Evolutionary conservation across 2,113 vertebrate species (phyloP), one percentile per base, ranked within the genome.

Genomic region (Sander lucioperca): DNA sequence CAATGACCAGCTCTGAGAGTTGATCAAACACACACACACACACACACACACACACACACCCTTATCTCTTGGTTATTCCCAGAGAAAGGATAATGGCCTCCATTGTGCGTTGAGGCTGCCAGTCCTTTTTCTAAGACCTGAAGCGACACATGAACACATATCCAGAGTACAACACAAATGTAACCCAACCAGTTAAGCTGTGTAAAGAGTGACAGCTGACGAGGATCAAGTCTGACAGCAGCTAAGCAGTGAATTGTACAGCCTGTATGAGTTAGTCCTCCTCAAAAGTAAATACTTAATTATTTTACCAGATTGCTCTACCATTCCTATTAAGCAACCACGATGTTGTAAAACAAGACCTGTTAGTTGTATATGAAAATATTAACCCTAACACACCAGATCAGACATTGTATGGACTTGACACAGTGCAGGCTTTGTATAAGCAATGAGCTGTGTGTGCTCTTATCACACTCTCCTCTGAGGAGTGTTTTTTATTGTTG

Each of bases 1-100:
- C 79, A 67, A 79, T 62, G 58, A 77, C 47, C 68, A 59, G 63
- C 77, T 58, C 25, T 39, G 27, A 53, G 57, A 51, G 54, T 13
- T 50, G 33, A 73, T 68, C 63, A 27, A 2, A 27, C 27, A 27
- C 27, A 27, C 27, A 27, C 27, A 27, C 27, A 27, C 27, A 27
- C 27, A 27, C 36, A 65, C 19, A 65, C 67, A 56, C 45, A 57
- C 36, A 62, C n/a, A 19, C 64, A 67, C 25, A 62, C 53, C 48
- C 63, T 63, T 45, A 59, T 51, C 25, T 27, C 66, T 50, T 14
- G 19, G 48, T 74, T 53, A 51, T 68, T 58, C 51, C 58, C 66
- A 62, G 59, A 47, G 53, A 43, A 43, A 2, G 8, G 2, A 64
- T 43, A 54, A 73, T 57, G 64, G 78, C 59, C 63, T 74, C 68